A percentile compares a stretch with the other conserved stretches of the same genome.
Evolutionary conservation across 2,797 vertebrate genomes (phyloP).

Genomic region (Epinephelus awoara): DNA sequence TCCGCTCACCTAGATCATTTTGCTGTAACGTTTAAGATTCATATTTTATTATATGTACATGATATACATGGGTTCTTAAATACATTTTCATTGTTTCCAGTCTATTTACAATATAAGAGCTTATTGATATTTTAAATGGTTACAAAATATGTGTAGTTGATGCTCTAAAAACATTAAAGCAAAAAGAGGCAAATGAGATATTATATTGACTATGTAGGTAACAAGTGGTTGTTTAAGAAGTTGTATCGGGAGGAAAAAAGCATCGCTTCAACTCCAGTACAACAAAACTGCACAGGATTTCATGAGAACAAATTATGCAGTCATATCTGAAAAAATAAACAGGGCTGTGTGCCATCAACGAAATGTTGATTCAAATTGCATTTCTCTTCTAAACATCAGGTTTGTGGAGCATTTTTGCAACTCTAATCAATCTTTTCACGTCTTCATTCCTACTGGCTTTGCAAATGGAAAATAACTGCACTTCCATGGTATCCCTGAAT

Average conservation of each 20-base stretch:
- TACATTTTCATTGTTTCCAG: constrained; percentile 82
- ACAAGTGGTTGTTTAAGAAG: constrained; percentile 50
- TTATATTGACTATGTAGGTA: constrained; percentile 52
- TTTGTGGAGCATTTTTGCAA: constrained; percentile 54
- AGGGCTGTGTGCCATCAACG: constrained; percentile 32
- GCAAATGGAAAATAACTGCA: constrained; percentile 59
- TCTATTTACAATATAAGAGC: constrained; percentile 90
- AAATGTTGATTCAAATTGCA: constrained; percentile 40
- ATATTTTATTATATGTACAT: constrained; percentile 86
- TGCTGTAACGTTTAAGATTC: constrained; percentile 67
- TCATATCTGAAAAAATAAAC: constrained; percentile 52
- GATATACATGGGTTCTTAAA: constrained; percentile 89
- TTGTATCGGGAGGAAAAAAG: neutral
- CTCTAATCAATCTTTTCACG: constrained; percentile 61
- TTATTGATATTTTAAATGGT: constrained; percentile 81
- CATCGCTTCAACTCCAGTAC: constrained; percentile 31
- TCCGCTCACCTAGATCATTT: constrained; percentile 72
- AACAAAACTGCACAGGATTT: constrained; percentile 34
- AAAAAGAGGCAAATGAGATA: constrained; percentile 62
- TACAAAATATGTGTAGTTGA: constrained; percentile 74
- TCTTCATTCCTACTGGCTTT: constrained; percentile 60
- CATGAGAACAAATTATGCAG: constrained; percentile 42
- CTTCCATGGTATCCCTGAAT: constrained; percentile 59
- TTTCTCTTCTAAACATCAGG: constrained; percentile 36
- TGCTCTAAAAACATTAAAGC: constrained; percentile 63